These are phyloP conservation scores for Triplophysa bombifrons DNA, from an alignment of 2,797 vertebrate species.

Conservation along the genomic window DNA sequence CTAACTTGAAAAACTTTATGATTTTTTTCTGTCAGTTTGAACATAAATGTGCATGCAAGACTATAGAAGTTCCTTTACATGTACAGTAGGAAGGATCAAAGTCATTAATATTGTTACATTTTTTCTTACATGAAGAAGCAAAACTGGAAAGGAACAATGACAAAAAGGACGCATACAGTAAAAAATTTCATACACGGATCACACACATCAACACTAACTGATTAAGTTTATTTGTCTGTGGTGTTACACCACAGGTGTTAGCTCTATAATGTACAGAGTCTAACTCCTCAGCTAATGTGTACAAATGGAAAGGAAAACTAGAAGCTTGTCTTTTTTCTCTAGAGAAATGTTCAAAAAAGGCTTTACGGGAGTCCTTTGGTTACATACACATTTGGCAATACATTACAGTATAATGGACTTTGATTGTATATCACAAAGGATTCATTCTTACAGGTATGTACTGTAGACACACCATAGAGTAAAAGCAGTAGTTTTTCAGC, in stretches of 20 bases:
- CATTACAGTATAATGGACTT: background rate
- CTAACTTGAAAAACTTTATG: background rate
- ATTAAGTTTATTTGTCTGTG: slow-evolving; percentile 22
- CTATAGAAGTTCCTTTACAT: background rate
- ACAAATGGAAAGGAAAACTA: background rate
- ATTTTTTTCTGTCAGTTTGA: background rate
- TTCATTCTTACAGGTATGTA: background rate
- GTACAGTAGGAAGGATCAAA: slow-evolving; percentile 8
- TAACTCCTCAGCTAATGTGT: slow-evolving; percentile 12
- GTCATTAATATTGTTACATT: slow-evolving; percentile 16
- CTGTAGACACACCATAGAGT: background rate
- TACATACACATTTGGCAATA: background rate
- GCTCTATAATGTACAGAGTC: slow-evolving; percentile 34
- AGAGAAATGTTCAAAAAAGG: background rate
- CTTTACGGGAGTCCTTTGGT: background rate
- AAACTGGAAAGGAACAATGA: slow-evolving; percentile 16
- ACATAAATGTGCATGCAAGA: slow-evolving; percentile 28
- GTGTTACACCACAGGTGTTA: slow-evolving; percentile 12
- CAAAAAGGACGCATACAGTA: background rate
- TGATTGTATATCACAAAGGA: slow-evolving; percentile 31
- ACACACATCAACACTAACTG: slow-evolving; percentile 5
- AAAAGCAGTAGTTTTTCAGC: background rate
- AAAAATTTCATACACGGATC: slow-evolving; percentile 15
- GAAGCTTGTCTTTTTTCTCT: slow-evolving; percentile 18
- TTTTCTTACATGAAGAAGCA: slow-evolving; percentile 28